A percentile compares a stretch with the other conserved stretches of the same genome.
These are phyloP conservation scores for Pluvianellus socialis DNA, from an alignment of 2,113 vertebrate genomes.

Conservation along the genomic window DNA sequence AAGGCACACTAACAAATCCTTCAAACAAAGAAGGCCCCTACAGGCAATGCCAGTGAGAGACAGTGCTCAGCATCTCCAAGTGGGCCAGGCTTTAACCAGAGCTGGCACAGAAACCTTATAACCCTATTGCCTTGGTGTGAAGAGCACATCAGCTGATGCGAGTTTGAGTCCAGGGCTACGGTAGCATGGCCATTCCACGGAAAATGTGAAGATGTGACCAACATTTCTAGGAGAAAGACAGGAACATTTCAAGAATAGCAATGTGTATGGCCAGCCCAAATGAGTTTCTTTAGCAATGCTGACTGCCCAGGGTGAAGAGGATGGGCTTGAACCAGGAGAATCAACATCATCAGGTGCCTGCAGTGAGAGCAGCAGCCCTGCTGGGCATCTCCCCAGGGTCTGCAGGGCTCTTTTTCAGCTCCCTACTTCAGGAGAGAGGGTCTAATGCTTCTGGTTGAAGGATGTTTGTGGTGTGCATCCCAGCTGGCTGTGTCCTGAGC, in stretches of 20 bases:
- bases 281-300: not conserved
- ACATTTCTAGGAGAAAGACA: not conserved
- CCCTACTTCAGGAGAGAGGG: not conserved
- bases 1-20: not conserved
- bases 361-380: accelerated
- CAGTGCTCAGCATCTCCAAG: not conserved
- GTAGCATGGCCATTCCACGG: not conserved
- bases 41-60: not conserved
- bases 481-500: not conserved
- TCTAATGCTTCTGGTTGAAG: not conserved
- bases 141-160: not conserved
- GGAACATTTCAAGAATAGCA: not conserved
- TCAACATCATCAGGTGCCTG: not conserved
- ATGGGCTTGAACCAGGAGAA: not conserved
- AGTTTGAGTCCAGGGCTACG: not conserved
- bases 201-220: not conserved
- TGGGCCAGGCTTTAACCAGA: not conserved
- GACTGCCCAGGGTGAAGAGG: not conserved
- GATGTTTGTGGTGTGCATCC: not conserved
- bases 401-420: not conserved
- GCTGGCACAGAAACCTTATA: not conserved
- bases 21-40: not conserved
- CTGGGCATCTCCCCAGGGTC: not conserved
- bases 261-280: not conserved
- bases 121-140: not conserved